Evolutionary conservation across 2,797 vertebrate species (phyloP), one percentile per base, ranked within the genome.

Genomic region (Coranthus polyacanthus): DNA sequence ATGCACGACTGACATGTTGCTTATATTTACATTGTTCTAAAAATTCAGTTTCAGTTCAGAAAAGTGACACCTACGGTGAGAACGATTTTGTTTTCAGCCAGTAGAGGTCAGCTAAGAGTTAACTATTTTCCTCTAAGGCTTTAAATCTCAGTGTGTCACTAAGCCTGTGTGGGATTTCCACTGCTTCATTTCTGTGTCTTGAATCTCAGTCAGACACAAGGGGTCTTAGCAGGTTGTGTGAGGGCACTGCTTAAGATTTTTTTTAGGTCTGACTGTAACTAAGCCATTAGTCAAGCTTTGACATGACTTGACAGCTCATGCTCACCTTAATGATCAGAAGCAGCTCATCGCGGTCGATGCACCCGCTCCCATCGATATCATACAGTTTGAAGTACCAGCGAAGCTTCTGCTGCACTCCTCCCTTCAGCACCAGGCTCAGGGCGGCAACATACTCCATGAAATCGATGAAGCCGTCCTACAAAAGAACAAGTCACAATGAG

Each of bases 371-470:
- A 3, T 96, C 93, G 6, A 95, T 88, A 22, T 96, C 94, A 15
- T 94, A 96, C 3, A 96, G 92, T 60, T 95, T 96, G 55, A 96
- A 95, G 74, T 95, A 95, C 94, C 95, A 96, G 11, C 94, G 90
- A 26, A 96, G 64, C 43, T 95, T 95, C 89, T 96, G 94, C 70
- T 96, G 92, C 82, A 96, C 95, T 49, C 90, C 93, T 12, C 92
- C 95, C 7, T 92, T 92, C 34, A 96, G 87, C 58, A 96, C 94
- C 0, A 95, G 91, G 75, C 95, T 96, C 70, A 96, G 92, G 11
- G 95, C 95, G 0, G 95, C 95, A 9, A 95, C 94, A 0, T 96
- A 96, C 69, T 95, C 94, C 95, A 96, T 95, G 82, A 96, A 96
- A 63, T 95, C 95, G 41, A 95, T 95, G 55, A 81, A 95, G 3